Conservation (phyloP, 1,140 invertebrate species). For the Ostrea denselamellosa region DNA sequence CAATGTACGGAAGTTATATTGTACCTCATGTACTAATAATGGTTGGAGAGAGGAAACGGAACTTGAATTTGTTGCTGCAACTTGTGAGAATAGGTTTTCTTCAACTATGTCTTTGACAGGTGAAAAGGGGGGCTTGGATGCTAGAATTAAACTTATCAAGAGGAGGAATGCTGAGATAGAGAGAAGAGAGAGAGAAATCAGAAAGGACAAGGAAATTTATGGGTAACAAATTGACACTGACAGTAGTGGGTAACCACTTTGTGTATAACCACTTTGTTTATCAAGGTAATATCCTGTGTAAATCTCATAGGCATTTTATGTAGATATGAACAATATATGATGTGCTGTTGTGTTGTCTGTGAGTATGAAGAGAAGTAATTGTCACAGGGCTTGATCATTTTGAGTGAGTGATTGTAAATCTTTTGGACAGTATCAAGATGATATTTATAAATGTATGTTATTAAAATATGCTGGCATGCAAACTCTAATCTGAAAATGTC, state of each 20-base stretch:
- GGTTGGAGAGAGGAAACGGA: no score
- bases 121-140: constrained; percentile 45
- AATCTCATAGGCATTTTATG: not conserved
- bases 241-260: not conserved
- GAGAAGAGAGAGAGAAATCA: constrained; percentile 45
- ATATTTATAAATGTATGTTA: not conserved
- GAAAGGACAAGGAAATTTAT: constrained; percentile 50
- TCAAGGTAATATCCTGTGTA: not conserved
- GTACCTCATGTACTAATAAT: no score
- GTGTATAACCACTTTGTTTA: not conserved
- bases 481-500: not conserved
- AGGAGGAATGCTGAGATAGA: constrained; percentile 52
- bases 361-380: not conserved
- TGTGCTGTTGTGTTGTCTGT: not conserved
- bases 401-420: not conserved
- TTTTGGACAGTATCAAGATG: not conserved
- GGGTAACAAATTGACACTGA: constrained; percentile 20
- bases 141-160: constrained; percentile 50
- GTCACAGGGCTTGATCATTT: not conserved
- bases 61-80: no score
- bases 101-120: not conserved
- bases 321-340: not conserved
- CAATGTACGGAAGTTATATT: no score
- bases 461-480: not conserved
- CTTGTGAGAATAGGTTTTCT: not conserved